Evolutionary conservation across 2,888 invertebrate genomes (phyloP).

Genomic region (Drosophila parthenogenetica): DNA sequence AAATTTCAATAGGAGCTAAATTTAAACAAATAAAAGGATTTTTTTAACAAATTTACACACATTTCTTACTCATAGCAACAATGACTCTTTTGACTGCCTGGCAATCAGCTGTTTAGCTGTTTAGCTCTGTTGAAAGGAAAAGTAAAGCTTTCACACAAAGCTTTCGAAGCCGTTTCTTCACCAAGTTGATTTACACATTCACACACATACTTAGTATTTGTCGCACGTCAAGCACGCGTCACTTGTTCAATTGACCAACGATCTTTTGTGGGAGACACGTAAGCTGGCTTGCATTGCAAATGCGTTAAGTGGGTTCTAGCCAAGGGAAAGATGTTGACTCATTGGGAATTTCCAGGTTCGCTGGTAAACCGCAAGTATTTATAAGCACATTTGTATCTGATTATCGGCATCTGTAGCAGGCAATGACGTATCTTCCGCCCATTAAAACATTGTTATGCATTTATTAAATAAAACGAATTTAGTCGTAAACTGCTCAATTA

Average conservation of each 20-base stretch:
- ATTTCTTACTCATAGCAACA: neutral
- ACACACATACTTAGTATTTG: slow-evolving; percentile 21
- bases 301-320: slow-evolving; percentile 27
- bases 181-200: slow-evolving; percentile 13
- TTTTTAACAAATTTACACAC: too few species aligned
- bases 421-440: slow-evolving; percentile 28
- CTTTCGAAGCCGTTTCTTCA: slow-evolving; percentile 32
- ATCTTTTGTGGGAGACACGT: slow-evolving; percentile 37
- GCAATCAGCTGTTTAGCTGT: slow-evolving; percentile 41
- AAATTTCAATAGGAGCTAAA: neutral
- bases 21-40: neutral
- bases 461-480: slow-evolving; percentile 15
- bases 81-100: neutral
- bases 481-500: slow-evolving; percentile 10
- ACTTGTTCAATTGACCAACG: slow-evolving; percentile 35
- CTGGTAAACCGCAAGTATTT: slow-evolving; percentile 40
- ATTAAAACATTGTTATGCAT: neutral
- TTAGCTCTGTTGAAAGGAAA: slow-evolving; percentile 49
- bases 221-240: slow-evolving; percentile 66
- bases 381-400: slow-evolving; percentile 8
- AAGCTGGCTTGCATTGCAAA: slow-evolving; percentile 18
- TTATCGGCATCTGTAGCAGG: slow-evolving; percentile 23
- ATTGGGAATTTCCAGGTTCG: slow-evolving; percentile 56
- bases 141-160: slow-evolving; percentile 48
- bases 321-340: slow-evolving; percentile 64